These are phyloP conservation scores for Smutsia gigantea DNA, from an alignment of 2,797 vertebrate genomes.

Conservation along the genomic window DNA sequence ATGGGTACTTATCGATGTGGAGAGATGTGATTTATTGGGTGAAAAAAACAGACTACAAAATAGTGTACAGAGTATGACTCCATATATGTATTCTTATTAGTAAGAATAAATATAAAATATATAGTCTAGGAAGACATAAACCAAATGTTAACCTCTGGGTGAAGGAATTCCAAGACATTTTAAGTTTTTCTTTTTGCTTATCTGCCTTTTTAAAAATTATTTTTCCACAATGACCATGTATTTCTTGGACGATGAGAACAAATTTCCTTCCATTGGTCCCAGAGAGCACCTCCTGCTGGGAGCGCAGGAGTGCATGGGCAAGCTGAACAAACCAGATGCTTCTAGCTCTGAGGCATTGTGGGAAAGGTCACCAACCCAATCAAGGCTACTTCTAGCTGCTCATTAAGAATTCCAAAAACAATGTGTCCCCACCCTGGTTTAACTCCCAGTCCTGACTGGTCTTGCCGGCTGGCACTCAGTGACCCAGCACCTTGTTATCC, in stretches of 20 bases:
- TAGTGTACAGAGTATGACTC: not conserved
- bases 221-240: not conserved
- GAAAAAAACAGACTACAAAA: conserved; percentile 23
- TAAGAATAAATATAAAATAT: conserved; percentile 9
- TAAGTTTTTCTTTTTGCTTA: not conserved
- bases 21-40: not conserved
- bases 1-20: not conserved
- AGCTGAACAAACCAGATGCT: not conserved
- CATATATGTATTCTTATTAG: not conserved
- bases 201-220: not conserved
- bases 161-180: not conserved
- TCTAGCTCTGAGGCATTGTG: not conserved
- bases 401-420: not conserved
- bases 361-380: not conserved
- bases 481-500: not conserved
- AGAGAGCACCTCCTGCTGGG: not conserved
- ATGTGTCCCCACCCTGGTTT: not conserved
- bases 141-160: not conserved
- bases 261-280: not conserved
- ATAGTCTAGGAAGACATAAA: not conserved
- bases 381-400: not conserved
- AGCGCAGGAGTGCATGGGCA: too few relatives aligned
- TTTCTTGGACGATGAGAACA: not conserved
- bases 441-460: not conserved
- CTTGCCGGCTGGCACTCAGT: not conserved